Conservation (phyloP, 2,113 vertebrate species). For the Meleagris gallopavo region DNA sequence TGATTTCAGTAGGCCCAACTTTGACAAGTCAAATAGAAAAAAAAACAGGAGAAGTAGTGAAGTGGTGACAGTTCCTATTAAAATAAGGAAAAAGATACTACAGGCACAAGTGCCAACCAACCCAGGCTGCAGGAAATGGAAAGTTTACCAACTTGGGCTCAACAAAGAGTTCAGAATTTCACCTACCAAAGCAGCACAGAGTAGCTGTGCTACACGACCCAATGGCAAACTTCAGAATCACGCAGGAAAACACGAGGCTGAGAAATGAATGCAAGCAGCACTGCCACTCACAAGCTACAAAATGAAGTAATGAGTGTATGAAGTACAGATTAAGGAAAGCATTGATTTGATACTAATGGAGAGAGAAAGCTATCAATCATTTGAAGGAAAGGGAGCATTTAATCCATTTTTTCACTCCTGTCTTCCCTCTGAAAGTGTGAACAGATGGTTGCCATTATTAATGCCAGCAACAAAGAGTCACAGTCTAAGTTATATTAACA, state of each 20-base stretch:
- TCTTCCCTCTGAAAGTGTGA: conserved; percentile 5
- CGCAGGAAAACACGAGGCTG: background rate
- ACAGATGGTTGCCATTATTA: conserved; percentile 57
- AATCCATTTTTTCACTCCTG: background rate
- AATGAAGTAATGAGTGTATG: background rate
- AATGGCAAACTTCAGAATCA: background rate
- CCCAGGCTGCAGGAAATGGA: background rate
- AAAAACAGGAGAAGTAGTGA: background rate
- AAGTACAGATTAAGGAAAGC: conserved; percentile 1
- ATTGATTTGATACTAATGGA: background rate
- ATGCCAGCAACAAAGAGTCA: conserved; percentile 18
- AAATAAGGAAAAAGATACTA: background rate
- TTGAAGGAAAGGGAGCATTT: background rate
- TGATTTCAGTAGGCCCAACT: background rate
- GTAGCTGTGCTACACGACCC: background rate
- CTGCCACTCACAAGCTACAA: fast-evolving
- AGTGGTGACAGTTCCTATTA: background rate
- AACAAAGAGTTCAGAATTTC: background rate
- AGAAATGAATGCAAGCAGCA: background rate
- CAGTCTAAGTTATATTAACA: conserved; percentile 13
- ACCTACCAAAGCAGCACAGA: background rate
- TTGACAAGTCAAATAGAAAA: background rate
- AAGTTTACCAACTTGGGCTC: background rate
- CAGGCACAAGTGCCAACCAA: background rate
- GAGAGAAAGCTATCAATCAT: background rate